Percentiles rank a stretch among this genome's conserved stretches.
These are phyloP conservation scores for Struthidea cinerea DNA, from an alignment of 2,113 vertebrate species.

Conservation along the genomic window DNA sequence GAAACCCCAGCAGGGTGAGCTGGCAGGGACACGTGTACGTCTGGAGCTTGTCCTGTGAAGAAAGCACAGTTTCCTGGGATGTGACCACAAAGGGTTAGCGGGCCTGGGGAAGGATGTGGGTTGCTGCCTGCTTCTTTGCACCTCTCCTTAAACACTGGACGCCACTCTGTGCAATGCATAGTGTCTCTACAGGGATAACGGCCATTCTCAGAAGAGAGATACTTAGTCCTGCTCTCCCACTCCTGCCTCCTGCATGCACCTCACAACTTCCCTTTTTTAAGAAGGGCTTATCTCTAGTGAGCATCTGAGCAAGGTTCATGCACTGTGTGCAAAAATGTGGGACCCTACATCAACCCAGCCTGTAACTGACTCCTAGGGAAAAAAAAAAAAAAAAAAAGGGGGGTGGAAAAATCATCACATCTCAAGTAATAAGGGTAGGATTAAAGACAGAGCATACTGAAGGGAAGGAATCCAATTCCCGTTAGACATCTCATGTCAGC, in stretches of 20 bases:
- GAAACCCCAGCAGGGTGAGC: background rate
- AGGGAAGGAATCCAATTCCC: background rate
- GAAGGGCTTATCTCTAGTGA: background rate
- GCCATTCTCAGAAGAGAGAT: background rate
- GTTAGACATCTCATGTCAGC: background rate
- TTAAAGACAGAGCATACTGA: background rate
- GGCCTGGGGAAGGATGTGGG: background rate
- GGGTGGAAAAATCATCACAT: background rate
- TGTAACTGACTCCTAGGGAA: background rate
- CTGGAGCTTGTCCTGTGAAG: background rate
- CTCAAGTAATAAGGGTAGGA: background rate
- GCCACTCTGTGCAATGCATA: background rate
- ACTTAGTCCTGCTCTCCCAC: background rate
- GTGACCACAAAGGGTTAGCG: background rate
- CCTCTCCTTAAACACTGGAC: background rate
- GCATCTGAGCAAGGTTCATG: background rate
- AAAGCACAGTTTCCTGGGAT: background rate
- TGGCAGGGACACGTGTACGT: fast-evolving
- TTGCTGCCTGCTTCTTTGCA: background rate
- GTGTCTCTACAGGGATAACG: background rate
- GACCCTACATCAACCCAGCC: background rate
- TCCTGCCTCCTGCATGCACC: background rate
- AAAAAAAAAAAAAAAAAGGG: no score
- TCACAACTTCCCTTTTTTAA: background rate
- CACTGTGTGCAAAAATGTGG: background rate